These are phyloP conservation scores for Triplophysa rosa DNA, from an alignment of 2,113 vertebrate species.

Conservation along the genomic window DNA sequence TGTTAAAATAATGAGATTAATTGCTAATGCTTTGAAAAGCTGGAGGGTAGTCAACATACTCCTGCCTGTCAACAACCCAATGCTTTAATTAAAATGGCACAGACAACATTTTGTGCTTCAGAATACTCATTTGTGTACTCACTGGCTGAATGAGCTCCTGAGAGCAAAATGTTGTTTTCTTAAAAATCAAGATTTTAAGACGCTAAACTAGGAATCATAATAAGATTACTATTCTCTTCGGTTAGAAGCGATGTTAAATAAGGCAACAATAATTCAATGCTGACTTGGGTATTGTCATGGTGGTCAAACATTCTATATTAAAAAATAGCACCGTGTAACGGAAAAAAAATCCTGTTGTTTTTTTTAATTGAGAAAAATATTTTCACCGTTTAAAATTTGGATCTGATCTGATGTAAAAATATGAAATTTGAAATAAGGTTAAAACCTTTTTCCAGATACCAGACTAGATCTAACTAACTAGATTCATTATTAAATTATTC, in stretches of 20 bases:
- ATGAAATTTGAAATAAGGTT: conserved; percentile 36
- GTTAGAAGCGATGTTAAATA: neutral
- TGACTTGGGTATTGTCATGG: neutral
- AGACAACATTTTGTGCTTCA: conserved; percentile 1
- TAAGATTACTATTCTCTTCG: neutral
- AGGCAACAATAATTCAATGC: neutral
- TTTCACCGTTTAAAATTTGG: neutral
- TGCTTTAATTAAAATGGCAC: neutral
- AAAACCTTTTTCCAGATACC: conserved; percentile 29
- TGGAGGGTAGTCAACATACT: neutral
- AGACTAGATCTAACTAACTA: conserved; percentile 33
- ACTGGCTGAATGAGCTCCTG: neutral
- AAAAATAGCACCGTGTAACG: conserved; percentile 2
- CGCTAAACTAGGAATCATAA: neutral
- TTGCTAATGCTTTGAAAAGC: neutral
- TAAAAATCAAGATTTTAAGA: neutral
- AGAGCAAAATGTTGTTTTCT: neutral
- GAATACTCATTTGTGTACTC: neutral
- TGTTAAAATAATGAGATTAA: neutral
- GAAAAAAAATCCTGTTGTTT: neutral
- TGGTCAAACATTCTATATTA: neutral
- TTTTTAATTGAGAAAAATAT: neutral
- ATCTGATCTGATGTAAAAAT: neutral
- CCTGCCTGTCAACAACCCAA: neutral
- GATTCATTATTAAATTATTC: conserved; percentile 16